Evolutionary conservation across 2,113 vertebrate species (phyloP).

Genomic region (Eleginops maclovinus): DNA sequence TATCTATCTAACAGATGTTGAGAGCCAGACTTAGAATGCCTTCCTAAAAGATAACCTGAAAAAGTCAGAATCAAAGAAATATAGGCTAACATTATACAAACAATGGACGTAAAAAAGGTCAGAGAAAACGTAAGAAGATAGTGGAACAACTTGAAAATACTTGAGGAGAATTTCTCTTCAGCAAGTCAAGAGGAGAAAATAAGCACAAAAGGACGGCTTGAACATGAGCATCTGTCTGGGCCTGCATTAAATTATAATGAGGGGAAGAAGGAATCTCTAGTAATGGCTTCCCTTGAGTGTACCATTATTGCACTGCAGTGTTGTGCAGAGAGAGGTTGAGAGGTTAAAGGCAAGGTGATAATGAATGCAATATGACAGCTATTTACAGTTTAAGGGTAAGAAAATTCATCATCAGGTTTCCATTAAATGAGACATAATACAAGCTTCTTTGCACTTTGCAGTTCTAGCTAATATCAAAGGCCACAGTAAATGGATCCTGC

Average conservation of each 20-base stretch:
- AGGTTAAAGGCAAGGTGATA: neutral
- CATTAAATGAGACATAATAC: neutral
- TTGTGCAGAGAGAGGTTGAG: neutral
- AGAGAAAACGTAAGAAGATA: neutral
- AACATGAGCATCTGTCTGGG: constrained; percentile 25
- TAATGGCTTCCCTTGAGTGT: constrained; percentile 36
- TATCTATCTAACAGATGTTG: neutral
- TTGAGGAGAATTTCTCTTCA: neutral
- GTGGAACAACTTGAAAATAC: neutral
- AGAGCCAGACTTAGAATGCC: neutral
- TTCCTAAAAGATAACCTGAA: neutral
- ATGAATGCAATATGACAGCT: neutral
- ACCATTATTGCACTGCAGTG: neutral
- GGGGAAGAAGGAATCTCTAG: constrained; percentile 23
- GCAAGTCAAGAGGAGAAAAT: neutral
- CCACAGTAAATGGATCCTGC: neutral
- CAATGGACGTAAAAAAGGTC: neutral
- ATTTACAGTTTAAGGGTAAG: neutral
- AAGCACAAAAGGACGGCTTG: neutral
- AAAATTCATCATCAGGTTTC: no score
- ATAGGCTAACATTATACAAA: neutral
- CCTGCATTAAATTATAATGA: constrained; percentile 53
- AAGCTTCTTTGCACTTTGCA: neutral
- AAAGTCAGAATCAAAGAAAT: neutral
- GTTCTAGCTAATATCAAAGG: neutral